phyloP scores from a whole-genome alignment of 1,140 invertebrate species.

The Lasaia peninsularis region DNA sequence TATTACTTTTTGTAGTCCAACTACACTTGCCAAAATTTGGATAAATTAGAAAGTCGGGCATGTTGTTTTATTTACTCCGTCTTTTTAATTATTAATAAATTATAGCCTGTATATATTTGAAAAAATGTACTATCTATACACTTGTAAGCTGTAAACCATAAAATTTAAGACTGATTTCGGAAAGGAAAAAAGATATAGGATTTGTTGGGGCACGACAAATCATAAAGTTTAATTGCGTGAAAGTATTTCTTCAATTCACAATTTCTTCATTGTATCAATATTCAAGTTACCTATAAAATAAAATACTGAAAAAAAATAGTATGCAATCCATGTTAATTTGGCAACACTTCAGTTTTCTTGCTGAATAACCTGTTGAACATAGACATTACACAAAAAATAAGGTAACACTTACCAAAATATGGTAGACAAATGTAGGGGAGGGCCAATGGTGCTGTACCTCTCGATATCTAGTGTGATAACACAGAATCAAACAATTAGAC shows the following conservation, averaged over 20 bases:
- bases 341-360: neutral
- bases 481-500: constrained; percentile 65
- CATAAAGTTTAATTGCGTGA: too few relatives aligned
- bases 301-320: neutral
- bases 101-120: too few relatives aligned
- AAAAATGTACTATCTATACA: too few relatives aligned
- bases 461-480: constrained; percentile 62
- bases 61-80: too few relatives aligned
- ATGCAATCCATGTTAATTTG: neutral
- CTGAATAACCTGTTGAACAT: constrained; percentile 27
- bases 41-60: too few relatives aligned
- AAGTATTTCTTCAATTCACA: too few relatives aligned
- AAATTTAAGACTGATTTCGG: too few relatives aligned
- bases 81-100: too few relatives aligned
- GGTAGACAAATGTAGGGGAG: constrained; percentile 33
- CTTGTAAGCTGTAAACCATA: too few relatives aligned
- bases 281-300: neutral
- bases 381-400: constrained; percentile 18
- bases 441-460: constrained; percentile 33
- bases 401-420: constrained; percentile 44
- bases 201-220: too few relatives aligned
- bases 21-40: neutral
- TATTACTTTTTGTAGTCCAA: neutral
- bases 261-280: too few relatives aligned
- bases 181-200: too few relatives aligned